These are phyloP conservation scores for Thunnus thynnus DNA, from an alignment of 2,113 vertebrate species.

Conservation along the genomic window DNA sequence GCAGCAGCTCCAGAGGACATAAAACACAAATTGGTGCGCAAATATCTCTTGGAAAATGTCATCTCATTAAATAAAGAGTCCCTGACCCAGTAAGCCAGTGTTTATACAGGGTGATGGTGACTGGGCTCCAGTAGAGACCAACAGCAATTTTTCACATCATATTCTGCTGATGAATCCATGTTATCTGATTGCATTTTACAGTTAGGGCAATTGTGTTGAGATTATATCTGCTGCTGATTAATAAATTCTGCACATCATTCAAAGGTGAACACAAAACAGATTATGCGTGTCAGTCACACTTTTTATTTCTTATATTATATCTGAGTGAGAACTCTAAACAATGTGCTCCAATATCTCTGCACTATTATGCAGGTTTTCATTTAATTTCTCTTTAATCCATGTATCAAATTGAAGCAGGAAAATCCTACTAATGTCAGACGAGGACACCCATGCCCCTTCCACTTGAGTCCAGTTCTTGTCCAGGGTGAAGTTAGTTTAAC, in stretches of 20 bases:
- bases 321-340: slow-evolving; percentile 16
- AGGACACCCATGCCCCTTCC: neutral
- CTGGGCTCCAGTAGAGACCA: slow-evolving; percentile 3
- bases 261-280: neutral
- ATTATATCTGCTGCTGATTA: slow-evolving; percentile 5
- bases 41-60: slow-evolving; percentile 73
- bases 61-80: slow-evolving; percentile 63
- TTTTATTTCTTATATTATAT: neutral
- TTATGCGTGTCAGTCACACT: neutral
- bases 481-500: slow-evolving; percentile 56
- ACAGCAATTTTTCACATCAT: slow-evolving; percentile 33
- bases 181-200: slow-evolving; percentile 37
- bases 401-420: slow-evolving; percentile 31
- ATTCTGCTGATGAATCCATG: slow-evolving; percentile 15
- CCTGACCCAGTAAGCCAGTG: slow-evolving; percentile 47
- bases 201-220: neutral
- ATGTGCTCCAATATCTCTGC: neutral
- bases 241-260: slow-evolving; percentile 15
- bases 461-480: slow-evolving; percentile 46
- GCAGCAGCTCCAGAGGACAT: slow-evolving; percentile 47
- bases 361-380: neutral
- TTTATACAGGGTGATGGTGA: slow-evolving; percentile 46
- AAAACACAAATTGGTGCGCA: slow-evolving; percentile 72
- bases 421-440: slow-evolving; percentile 21
- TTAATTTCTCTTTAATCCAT: neutral